Percentiles rank a stretch among this genome's conserved stretches.
phyloP scores from a whole-genome alignment of 2,797 vertebrate genomes.

The Masticophis lateralis region DNA sequence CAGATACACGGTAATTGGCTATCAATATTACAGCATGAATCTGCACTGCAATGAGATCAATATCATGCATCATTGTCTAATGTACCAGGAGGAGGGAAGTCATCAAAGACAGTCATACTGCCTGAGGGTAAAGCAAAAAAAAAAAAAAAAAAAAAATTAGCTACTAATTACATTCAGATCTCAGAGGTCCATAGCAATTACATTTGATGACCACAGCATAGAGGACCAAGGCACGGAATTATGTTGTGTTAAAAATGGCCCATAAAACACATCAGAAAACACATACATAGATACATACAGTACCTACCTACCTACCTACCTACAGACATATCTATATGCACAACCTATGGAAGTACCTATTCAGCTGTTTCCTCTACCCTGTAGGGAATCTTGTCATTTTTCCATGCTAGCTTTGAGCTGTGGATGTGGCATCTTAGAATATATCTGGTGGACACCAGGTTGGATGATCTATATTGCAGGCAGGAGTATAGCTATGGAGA shows the following conservation, averaged over 20 bases:
- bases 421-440: not conserved
- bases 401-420: not conserved
- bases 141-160: slow-evolving; percentile 17
- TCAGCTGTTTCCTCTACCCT: not conserved
- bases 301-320: not conserved
- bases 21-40: slow-evolving; percentile 34
- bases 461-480: not conserved
- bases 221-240: not conserved
- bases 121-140: slow-evolving; percentile 1
- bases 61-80: slow-evolving; percentile 16
- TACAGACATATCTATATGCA: not conserved
- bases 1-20: slow-evolving; percentile 22
- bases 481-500: not conserved
- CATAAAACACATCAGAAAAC: not conserved
- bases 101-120: slow-evolving; percentile 6
- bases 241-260: not conserved
- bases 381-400: not conserved
- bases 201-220: not conserved
- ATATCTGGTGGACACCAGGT: not conserved
- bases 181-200: not conserved
- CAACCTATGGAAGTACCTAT: not conserved
- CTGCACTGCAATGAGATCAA: slow-evolving; percentile 51
- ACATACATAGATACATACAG: not conserved
- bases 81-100: slow-evolving; percentile 20
- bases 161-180: not conserved